Conservation (phyloP, 2,888 invertebrate genomes). For the Temnothorax ravouxi region DNA sequence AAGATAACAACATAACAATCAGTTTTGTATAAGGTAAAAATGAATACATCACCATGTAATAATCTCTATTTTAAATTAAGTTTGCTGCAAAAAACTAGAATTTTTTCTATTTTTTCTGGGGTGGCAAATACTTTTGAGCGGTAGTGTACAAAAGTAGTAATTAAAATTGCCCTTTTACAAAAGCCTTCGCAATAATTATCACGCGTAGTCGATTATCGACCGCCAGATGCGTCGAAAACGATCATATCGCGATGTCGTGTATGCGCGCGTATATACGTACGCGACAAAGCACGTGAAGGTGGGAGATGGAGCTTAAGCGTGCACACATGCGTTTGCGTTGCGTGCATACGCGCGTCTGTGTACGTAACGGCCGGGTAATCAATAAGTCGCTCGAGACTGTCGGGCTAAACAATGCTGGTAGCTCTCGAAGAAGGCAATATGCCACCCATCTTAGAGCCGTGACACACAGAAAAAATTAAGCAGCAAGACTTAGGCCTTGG, state of each 20-base stretch:
- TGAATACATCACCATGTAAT: too few species aligned
- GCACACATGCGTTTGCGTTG: background rate
- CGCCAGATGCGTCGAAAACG: conserved; percentile 21
- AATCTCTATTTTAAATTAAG: too few species aligned
- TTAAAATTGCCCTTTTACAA: background rate
- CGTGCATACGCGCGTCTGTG: conserved; percentile 21
- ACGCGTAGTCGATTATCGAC: conserved; percentile 26
- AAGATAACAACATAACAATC: too few species aligned
- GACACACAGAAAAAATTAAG: too few species aligned
- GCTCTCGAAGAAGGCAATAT: conserved; percentile 9
- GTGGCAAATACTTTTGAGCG: background rate
- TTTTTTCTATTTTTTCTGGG: too few species aligned
- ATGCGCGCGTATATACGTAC: background rate
- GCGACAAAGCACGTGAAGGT: conserved; percentile 42
- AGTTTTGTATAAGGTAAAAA: too few species aligned
- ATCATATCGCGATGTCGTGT: conserved; percentile 19
- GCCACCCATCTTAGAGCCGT: too few species aligned
- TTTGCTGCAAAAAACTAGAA: too few species aligned
- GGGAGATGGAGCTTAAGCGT: conserved; percentile 28
- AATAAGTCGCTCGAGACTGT: conserved; percentile 68
- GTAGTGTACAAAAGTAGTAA: background rate
- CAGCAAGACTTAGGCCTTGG: too few species aligned
- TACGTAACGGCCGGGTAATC: conserved; percentile 64
- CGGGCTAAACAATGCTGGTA: conserved; percentile 65
- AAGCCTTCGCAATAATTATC: conserved; percentile 17